Base-by-base conservation (phyloP, 2,888 invertebrate species). In the Coelopa pilipes region DNA sequence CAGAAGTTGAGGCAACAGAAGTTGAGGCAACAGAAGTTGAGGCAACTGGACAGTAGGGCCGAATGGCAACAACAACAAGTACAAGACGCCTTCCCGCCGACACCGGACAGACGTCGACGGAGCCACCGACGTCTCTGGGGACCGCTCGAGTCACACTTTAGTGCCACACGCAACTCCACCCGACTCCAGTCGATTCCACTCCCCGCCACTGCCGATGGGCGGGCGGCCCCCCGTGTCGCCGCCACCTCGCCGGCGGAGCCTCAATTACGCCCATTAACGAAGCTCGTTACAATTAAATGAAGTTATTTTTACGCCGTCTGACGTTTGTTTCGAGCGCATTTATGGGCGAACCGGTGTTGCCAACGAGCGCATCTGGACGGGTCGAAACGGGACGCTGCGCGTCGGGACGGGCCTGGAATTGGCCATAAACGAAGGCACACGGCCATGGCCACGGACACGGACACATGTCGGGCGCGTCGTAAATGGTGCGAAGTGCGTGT, bases 251-350 rank as follows among this genome's bases (percentile, higher is more conserved):
- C n/a, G n/a, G 13, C 10, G 45, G 55, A 17, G 46, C 46, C 59
- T 12, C 59, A 59, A 59, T 59, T 59, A 47, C 59, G 21, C 15
- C 24, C 62, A 24, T 53, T 53, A 68, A 59, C 67, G 75, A 74
- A 74, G 76, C 76, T 77, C 77, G 76, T 80, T 77, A 78, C 76
- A 78, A 79, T 78, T 75, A 78, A 80, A 82, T 82, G 77, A 82
- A 81, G 81, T 81, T 83, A 83, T 84, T 85, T 84, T 80, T 80
- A 79, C 79, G 79, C 80, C 78, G 81, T 80, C 78, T 80, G 79
- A 80, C 80, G 81, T 81, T 82, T 80, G 82, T 81, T 69, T 69
- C 19, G 59, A 59, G 9, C 19, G 70, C 7, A 19, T 49, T 62
- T 53, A 71, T 57, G 59, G 59, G 69, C 47, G 50, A 50, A 50